Conservation (phyloP, 1,140 invertebrate species). For the Brachionus paranguensis region DNA sequence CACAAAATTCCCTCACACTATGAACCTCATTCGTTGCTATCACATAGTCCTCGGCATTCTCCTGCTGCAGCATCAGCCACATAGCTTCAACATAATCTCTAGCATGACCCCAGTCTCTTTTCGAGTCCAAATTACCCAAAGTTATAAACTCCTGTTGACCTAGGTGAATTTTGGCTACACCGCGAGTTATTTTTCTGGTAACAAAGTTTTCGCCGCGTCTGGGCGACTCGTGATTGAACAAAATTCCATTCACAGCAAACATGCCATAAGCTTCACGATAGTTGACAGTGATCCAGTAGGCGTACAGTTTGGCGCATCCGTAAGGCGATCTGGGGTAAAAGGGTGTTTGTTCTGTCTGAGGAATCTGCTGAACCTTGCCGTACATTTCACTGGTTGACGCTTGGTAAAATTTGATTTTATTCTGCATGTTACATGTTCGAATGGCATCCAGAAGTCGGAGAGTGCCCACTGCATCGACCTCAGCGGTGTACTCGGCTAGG, state of each 20-base stretch:
- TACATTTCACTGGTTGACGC: conserved; percentile 97
- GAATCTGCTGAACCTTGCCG: conserved; percentile 91
- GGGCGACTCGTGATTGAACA: conserved; percentile 99
- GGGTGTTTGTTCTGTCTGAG: conserved; percentile 93
- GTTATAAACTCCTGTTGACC: conserved; percentile 79
- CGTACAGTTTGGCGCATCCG: conserved; percentile 95
- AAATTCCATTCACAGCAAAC: conserved; percentile 95
- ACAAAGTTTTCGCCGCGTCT: conserved; percentile 94
- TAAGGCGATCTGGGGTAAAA: conserved; percentile 99
- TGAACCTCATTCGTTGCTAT: conserved; percentile 90
- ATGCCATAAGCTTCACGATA: conserved; percentile 96
- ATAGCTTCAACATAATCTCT: conserved; percentile 98
- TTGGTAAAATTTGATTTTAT: conserved; percentile 61
- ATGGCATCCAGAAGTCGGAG: conserved; percentile 89
- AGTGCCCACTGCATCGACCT: conserved; percentile 96
- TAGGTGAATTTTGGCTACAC: conserved; percentile 88
- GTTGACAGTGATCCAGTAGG: conserved; percentile 96
- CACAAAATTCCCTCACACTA: conserved; percentile 92
- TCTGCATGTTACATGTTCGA: conserved; percentile 78
- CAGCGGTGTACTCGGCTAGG: conserved; percentile 94
- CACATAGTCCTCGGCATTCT: conserved; percentile 87
- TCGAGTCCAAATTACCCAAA: conserved; percentile 89
- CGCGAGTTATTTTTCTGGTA: conserved; percentile 92
- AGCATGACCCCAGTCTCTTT: conserved; percentile 98
- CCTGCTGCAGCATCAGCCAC: conserved; percentile 98